A percentile compares a stretch with the other conserved stretches of the same genome.
Evolutionary conservation across 1,140 invertebrate species (phyloP).

Genomic region (Branchinecta lynchi): DNA sequence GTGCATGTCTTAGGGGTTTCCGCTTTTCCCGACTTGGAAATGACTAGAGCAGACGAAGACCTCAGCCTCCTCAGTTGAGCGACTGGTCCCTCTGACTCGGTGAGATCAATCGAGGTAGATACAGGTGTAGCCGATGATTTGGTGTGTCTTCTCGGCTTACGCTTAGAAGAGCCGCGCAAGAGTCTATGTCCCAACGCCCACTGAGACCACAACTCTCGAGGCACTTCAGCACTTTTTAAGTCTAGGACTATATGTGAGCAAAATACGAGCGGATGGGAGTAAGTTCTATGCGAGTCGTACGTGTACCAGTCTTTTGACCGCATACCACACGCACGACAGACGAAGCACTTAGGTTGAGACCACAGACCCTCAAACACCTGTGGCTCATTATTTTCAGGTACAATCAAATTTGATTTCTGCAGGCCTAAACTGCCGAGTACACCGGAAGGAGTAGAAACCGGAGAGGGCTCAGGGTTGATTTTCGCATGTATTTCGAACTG

Average conservation of each 20-base stretch:
- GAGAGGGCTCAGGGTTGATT: neutral
- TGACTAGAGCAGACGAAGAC: too few species aligned
- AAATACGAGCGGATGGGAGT: neutral
- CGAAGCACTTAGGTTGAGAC: neutral
- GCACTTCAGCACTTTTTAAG: neutral
- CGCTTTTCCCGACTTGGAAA: too few species aligned
- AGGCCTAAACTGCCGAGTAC: neutral
- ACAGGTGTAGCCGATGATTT: neutral
- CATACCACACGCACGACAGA: neutral
- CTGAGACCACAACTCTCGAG: neutral
- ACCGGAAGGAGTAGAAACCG: neutral
- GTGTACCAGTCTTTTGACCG: neutral
- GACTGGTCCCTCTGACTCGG: too few species aligned
- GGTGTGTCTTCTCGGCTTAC: neutral
- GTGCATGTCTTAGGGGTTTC: neutral
- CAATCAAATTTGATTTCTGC: neutral
- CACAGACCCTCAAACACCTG: neutral
- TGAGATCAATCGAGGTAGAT: too few species aligned
- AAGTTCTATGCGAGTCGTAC: neutral
- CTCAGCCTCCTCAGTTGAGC: too few species aligned
- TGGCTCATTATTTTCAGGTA: neutral
- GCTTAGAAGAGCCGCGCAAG: neutral
- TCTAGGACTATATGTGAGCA: neutral
- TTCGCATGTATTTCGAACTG: neutral
- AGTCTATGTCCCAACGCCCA: neutral